Conservation (phyloP, 2,113 vertebrate genomes). For the Cyprinodon variegatus region DNA sequence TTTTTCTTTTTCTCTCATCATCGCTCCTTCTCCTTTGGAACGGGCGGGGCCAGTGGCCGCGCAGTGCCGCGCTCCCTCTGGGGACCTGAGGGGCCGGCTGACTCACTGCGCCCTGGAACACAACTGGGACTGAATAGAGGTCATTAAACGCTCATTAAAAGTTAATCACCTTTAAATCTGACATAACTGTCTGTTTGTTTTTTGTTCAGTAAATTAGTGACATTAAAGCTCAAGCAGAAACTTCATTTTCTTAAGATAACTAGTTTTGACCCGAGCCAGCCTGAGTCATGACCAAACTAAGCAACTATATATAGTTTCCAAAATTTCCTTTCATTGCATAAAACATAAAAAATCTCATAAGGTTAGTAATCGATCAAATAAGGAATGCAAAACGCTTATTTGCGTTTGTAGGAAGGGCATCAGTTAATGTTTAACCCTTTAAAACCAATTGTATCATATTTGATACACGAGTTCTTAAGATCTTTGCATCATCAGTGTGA, state of each 20-base stretch:
- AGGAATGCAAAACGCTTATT: no score
- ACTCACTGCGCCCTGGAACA: conserved; percentile 49
- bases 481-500: no score
- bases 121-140: conserved; percentile 5
- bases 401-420: no score
- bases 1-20: conserved; percentile 15
- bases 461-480: no score
- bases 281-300: neutral
- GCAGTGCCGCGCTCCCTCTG: conserved; percentile 34
- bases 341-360: no score
- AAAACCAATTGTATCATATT: no score
- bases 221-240: neutral
- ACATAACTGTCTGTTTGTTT: neutral
- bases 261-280: neutral
- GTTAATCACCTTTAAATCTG: neutral
- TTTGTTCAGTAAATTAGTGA: neutral
- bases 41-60: conserved; percentile 56
- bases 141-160: conserved; percentile 13
- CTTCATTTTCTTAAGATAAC: neutral
- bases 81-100: conserved; percentile 42
- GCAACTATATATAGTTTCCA: neutral
- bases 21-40: conserved; percentile 26
- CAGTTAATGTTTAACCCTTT: no score
- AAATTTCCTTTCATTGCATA: no score
- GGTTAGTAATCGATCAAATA: no score